phyloP scores from a whole-genome alignment of 2,888 invertebrate species.

The Sturmia bella region DNA sequence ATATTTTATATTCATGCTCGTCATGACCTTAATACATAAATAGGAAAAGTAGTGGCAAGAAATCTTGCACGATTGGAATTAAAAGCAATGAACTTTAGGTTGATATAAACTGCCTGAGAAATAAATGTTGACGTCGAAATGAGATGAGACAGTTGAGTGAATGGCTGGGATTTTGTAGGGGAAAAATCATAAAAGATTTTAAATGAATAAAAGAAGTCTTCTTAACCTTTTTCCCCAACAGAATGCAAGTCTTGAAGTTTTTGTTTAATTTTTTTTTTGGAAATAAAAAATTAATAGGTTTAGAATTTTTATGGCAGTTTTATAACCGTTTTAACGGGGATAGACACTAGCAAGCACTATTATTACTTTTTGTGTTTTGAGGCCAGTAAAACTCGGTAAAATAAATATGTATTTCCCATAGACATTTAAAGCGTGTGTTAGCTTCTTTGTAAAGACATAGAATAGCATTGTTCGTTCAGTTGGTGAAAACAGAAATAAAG shows the following conservation, averaged over 20 bases:
- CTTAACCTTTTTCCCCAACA: background rate
- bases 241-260: background rate
- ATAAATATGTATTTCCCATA: no score
- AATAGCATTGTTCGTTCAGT: no score
- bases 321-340: no score
- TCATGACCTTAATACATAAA: slow-evolving; percentile 21
- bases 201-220: background rate
- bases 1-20: background rate
- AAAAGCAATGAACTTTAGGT: slow-evolving; percentile 11
- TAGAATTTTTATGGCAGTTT: no score
- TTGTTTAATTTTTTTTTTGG: background rate
- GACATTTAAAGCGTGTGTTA: no score
- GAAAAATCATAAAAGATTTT: background rate
- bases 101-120: background rate
- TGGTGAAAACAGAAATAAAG: no score
- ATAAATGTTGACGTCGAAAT: no score
- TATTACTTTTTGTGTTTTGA: no score
- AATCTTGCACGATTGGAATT: background rate
- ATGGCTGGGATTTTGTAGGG: background rate
- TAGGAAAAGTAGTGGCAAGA: slow-evolving; percentile 12
- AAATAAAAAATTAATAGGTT: no score
- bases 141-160: background rate
- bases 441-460: no score
- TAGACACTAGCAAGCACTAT: no score
- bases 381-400: no score